Conservation (phyloP, 2,113 vertebrate species). For the Zosterops borbonicus region DNA sequence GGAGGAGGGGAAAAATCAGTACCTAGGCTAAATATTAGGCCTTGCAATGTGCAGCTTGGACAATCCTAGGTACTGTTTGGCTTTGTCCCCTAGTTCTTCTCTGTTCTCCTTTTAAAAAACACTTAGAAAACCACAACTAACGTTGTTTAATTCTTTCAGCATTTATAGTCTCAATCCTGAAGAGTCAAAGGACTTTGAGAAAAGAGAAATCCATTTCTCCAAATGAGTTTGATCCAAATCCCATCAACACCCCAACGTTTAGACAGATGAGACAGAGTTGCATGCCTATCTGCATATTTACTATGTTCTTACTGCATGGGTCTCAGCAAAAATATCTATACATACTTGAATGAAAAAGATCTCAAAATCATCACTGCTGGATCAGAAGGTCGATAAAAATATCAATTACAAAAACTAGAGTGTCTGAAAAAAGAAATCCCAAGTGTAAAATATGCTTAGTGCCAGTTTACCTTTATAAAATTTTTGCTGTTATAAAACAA, state of each 20-base stretch:
- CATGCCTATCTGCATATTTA: background rate
- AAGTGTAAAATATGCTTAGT: background rate
- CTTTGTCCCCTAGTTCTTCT: background rate
- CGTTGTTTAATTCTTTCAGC: background rate
- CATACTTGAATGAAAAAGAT: background rate
- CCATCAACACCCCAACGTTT: background rate
- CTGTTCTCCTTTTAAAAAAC: background rate
- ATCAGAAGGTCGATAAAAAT: background rate
- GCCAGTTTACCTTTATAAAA: background rate
- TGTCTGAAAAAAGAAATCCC: background rate
- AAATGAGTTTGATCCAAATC: background rate
- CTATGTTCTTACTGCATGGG: background rate
- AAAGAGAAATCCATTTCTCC: background rate
- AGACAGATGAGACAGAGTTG: background rate
- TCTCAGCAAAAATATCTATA: background rate
- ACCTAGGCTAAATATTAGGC: background rate
- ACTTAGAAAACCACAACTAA: background rate
- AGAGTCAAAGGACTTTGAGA: background rate
- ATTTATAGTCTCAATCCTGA: background rate
- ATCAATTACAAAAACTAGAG: background rate
- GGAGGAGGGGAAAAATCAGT: background rate
- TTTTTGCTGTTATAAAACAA: background rate
- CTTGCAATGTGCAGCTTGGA: background rate
- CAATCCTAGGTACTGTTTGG: rapidly evolving
- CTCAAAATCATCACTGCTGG: background rate